phyloP scores from a whole-genome alignment of 1,140 invertebrate species.

The Plodia interpunctella region DNA sequence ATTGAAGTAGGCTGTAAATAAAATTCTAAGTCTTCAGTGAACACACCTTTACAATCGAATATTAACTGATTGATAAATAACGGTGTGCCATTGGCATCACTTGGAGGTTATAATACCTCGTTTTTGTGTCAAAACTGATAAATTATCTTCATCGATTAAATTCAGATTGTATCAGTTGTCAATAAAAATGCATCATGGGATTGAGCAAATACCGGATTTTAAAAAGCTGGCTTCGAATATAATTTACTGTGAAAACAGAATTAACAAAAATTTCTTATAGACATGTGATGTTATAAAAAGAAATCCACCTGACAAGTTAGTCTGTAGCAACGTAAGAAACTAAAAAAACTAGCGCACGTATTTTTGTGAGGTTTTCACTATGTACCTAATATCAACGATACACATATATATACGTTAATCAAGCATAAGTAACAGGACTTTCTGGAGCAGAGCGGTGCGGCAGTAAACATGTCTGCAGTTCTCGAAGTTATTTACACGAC shows the following conservation, averaged over 20 bases:
- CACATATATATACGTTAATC: not conserved
- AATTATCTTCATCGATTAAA: not conserved
- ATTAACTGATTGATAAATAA: not conserved
- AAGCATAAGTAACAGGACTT: not conserved
- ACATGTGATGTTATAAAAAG: too few species aligned
- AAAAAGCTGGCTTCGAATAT: too few species aligned
- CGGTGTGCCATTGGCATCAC: not conserved
- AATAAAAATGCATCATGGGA: not conserved
- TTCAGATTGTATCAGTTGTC: not conserved
- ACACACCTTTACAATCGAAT: not conserved
- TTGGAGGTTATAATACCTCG: not conserved
- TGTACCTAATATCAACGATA: not conserved
- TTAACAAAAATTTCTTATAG: too few species aligned
- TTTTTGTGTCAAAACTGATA: not conserved
- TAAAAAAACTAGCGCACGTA: too few species aligned
- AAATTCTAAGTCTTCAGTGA: not conserved
- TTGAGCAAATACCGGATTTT: too few species aligned
- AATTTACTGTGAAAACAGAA: too few species aligned
- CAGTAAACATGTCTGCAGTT: not conserved
- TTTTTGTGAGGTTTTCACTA: not conserved
- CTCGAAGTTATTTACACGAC: not conserved
- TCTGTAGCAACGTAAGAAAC: too few species aligned
- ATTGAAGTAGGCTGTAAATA: too few species aligned
- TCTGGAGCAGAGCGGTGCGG: not conserved
- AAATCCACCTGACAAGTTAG: too few species aligned